phyloP scores from a whole-genome alignment of 53 echinoderm and acorn worm species.

The Antedon mediterranea region DNA sequence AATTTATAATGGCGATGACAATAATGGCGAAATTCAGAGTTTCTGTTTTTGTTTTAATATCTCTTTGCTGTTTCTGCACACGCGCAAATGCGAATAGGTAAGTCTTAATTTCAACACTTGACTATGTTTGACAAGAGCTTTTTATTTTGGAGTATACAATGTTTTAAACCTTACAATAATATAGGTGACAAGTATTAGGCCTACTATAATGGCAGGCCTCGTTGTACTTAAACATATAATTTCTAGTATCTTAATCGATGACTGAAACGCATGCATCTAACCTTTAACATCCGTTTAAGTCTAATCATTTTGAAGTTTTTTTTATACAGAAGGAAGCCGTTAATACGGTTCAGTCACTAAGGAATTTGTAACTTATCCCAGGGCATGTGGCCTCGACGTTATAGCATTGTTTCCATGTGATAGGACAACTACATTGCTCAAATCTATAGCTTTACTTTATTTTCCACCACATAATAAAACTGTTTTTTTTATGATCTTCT shows the following conservation, averaged over 20 bases:
- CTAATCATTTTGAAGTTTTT: neutral
- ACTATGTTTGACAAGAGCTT: neutral
- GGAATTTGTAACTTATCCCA: constrained; percentile 1
- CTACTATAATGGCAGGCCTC: too few relatives aligned
- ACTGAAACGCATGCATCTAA: neutral
- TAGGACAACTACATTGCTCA: too few relatives aligned
- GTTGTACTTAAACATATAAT: too few relatives aligned
- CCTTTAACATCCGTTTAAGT: neutral
- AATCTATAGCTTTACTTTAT: too few relatives aligned
- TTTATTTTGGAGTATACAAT: too few relatives aligned
- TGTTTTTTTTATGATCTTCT: too few relatives aligned
- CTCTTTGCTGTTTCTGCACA: neutral
- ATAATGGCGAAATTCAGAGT: neutral
- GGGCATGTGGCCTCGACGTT: neutral
- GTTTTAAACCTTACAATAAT: too few relatives aligned
- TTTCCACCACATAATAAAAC: too few relatives aligned
- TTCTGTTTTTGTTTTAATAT: neutral
- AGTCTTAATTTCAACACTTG: neutral
- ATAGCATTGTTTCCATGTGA: neutral
- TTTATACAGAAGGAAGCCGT: neutral
- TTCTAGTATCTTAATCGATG: too few relatives aligned
- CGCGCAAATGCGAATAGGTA: neutral
- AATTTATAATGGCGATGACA: too few relatives aligned
- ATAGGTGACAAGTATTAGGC: too few relatives aligned
- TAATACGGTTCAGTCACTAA: neutral